These are phyloP conservation scores for Willisornis vidua DNA, from an alignment of 2,113 vertebrate species.

Conservation along the genomic window DNA sequence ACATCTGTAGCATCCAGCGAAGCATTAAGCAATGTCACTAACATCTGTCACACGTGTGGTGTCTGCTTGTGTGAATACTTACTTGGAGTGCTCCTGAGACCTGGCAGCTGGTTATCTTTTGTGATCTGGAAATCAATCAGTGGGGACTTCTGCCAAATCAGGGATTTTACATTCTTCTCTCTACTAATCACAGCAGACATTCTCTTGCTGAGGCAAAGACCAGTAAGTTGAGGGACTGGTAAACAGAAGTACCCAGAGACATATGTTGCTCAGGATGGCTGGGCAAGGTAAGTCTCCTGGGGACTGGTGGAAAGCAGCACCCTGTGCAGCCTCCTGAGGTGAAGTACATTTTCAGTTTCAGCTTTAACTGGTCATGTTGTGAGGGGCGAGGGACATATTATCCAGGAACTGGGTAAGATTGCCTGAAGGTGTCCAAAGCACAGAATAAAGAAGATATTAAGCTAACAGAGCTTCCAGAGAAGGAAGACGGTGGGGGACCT, in stretches of 20 bases:
- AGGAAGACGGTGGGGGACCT: background rate
- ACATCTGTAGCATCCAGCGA: conserved; percentile 39
- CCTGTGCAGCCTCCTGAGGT: background rate
- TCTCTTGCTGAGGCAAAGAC: background rate
- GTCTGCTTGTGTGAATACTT: conserved; percentile 44
- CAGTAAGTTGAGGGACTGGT: background rate
- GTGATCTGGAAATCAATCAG: conserved; percentile 61
- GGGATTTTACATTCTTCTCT: conserved; percentile 10
- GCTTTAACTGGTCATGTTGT: background rate
- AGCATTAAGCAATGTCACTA: conserved; percentile 58
- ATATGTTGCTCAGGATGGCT: fast-evolving
- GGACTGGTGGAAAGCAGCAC: background rate
- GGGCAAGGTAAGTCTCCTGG: background rate
- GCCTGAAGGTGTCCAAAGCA: background rate
- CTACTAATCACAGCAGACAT: background rate
- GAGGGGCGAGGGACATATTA: background rate
- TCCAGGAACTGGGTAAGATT: background rate
- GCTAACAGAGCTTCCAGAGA: background rate
- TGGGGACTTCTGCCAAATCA: conserved; percentile 30
- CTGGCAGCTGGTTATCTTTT: conserved; percentile 63
- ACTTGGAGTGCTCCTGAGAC: conserved; percentile 34
- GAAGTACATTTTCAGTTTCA: background rate
- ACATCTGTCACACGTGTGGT: conserved; percentile 50
- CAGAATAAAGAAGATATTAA: background rate
- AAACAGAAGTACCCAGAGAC: background rate